phyloP scores from a whole-genome alignment of 2,888 invertebrate genomes.

The Synergus umbraculus region DNA sequence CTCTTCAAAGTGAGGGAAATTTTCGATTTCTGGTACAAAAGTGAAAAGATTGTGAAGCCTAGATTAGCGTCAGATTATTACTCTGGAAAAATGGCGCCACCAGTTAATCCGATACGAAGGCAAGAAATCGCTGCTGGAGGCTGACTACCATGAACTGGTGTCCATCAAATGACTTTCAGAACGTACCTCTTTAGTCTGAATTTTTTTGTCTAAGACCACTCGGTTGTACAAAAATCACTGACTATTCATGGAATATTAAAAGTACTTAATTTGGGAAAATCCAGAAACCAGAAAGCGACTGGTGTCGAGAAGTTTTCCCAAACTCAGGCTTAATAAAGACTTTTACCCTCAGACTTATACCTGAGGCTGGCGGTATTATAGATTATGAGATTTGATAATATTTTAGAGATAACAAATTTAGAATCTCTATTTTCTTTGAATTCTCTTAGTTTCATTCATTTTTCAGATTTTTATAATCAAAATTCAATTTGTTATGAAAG shows the following conservation, averaged over 20 bases:
- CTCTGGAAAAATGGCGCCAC: conserved; percentile 63
- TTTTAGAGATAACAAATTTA: no score
- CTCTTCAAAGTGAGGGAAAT: conserved; percentile 30
- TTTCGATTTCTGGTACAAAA: conserved; percentile 39
- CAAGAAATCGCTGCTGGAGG: conserved; percentile 33
- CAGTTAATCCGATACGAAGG: conserved; percentile 59
- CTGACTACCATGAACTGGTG: not conserved
- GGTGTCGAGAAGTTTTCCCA: not conserved
- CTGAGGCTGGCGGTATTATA: not conserved
- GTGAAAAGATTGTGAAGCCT: conserved; percentile 45
- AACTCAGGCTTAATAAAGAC: not conserved
- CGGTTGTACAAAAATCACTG: not conserved
- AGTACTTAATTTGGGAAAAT: not conserved
- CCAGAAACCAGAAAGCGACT: not conserved
- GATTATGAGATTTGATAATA: not conserved
- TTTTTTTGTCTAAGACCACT: conserved; percentile 12
- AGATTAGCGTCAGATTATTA: conserved; percentile 57
- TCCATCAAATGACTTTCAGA: conserved; percentile 10
- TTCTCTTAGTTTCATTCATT: no score
- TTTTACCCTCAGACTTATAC: not conserved
- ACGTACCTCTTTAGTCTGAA: conserved; percentile 27
- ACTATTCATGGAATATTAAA: conserved; percentile 6
- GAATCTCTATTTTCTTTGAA: no score
- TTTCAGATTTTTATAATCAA: no score
- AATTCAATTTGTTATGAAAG: no score